Base-by-base conservation (phyloP, 2,113 vertebrate genomes). In the Rhinoderma darwinii region DNA sequence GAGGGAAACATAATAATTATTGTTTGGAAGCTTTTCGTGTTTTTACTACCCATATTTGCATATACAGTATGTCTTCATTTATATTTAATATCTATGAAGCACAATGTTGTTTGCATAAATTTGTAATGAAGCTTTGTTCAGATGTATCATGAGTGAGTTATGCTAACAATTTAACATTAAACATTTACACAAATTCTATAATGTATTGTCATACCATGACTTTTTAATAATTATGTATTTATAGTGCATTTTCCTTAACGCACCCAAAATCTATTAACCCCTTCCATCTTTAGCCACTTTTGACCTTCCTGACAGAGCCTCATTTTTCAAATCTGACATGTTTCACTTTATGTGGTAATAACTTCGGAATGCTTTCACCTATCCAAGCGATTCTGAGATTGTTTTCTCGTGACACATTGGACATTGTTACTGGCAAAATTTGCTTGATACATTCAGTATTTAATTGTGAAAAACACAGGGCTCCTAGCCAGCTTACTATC, bases 41-140 rank as follows among this genome's bases (percentile, higher is more conserved):
- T 41, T 72, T 9, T 72, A 41, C 35, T 70, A 35, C 17, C 17
- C 27, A 41, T 8, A 72, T 72, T 72, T 72, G 68, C 68, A 72
- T 72, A 41, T 72, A 72, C 68, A 70, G 35, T 72, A 72, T 72
- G 68, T 72, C 68, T 39, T 72, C 68, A 72, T 72, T 72, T 37
- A 41, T 72, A 25, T 72, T 72, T 41, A 72, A 72, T 41, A 39
- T 20, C 68, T 4, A 41, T 37, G 35, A 72, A 72, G 68, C 68
- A 11, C 37, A 11, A 25, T 72, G 37, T 72, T 7, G 4, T 72
- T 39, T 70, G 35, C 18, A 20, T 20, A 37, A 72, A 72, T 41
- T 35, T 39, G 68, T 72, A 72, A 72, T 72, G 68, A 41, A 70
- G 66, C 32, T 72, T 72, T 72, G 35, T 72, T 39, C 68, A 7